phyloP scores from a whole-genome alignment of 2,797 vertebrate genomes.

The Discoglossus pictus region DNA sequence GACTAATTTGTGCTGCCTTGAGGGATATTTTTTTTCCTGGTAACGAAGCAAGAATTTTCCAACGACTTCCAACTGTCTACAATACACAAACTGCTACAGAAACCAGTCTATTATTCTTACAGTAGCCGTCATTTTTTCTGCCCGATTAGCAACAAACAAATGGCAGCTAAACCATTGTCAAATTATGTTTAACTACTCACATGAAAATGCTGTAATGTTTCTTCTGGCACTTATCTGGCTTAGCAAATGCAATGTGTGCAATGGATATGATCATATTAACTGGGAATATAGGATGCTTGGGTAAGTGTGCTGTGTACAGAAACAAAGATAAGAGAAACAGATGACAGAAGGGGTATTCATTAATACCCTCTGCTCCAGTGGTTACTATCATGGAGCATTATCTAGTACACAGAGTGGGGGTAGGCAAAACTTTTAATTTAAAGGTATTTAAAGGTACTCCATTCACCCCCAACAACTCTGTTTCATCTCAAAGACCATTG shows the following conservation, averaged over 20 bases:
- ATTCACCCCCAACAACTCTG: too few relatives aligned
- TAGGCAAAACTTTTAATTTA: too few relatives aligned
- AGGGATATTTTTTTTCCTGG: background rate
- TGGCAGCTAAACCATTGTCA: conserved; percentile 14
- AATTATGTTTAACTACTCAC: conserved; percentile 1
- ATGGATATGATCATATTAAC: conserved; percentile 6
- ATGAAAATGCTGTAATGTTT: background rate
- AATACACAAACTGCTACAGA: background rate
- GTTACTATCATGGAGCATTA: too few relatives aligned
- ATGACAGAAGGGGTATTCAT: too few relatives aligned
- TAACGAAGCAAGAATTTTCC: background rate
- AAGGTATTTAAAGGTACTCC: too few relatives aligned
- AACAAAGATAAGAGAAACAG: too few relatives aligned
- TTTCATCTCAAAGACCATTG: too few relatives aligned
- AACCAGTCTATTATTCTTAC: too few relatives aligned
- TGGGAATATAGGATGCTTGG: background rate
- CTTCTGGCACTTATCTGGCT: conserved; percentile 20
- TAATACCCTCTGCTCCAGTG: too few relatives aligned
- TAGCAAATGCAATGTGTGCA: background rate
- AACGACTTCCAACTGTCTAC: background rate
- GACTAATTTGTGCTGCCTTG: background rate
- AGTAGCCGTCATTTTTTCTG: conserved; percentile 12
- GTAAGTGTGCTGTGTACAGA: too few relatives aligned
- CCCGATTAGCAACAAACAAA: background rate
- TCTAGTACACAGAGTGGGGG: too few relatives aligned